phyloP scores from a whole-genome alignment of 2,888 invertebrate genomes.

The Tenthredo mesomela region DNA sequence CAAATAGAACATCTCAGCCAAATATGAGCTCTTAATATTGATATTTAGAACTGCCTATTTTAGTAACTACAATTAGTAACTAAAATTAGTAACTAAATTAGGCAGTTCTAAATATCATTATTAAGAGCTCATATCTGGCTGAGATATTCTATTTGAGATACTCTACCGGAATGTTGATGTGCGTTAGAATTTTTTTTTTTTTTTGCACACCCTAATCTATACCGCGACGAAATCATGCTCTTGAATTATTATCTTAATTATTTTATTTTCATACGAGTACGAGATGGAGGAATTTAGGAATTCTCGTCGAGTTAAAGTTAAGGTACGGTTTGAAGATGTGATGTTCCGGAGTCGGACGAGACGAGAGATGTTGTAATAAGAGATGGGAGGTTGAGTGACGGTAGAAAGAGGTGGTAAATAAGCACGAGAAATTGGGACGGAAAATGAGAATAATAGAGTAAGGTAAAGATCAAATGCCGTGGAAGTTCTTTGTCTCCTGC shows the following conservation, averaged over 20 bases:
- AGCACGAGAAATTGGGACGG: conserved; percentile 7
- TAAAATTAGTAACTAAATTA: no score
- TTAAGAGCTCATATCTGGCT: no score
- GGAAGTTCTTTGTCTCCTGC: conserved; percentile 30
- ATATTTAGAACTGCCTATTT: no score
- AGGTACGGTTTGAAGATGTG: background rate
- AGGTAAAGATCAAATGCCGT: conserved; percentile 35
- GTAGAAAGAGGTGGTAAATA: conserved; percentile 1
- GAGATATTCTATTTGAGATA: no score
- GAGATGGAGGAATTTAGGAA: background rate
- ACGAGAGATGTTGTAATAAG: conserved; percentile 20
- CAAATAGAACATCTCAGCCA: no score
- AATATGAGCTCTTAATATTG: no score
- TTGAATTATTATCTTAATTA: conserved; percentile 7
- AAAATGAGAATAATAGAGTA: conserved; percentile 35
- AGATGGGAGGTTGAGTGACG: conserved; percentile 15
- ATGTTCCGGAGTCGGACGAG: background rate
- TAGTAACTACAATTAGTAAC: no score
- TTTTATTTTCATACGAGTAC: background rate
- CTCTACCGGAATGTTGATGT: no score
- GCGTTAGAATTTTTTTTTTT: no score
- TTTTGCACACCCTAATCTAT: no score
- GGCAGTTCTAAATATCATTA: no score
- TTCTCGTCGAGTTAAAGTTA: background rate
- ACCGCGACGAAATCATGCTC: background rate